A percentile compares a stretch with the other conserved stretches of the same genome.
phyloP scores from a whole-genome alignment of 1,140 invertebrate species.

The Papilio glaucus region DNA sequence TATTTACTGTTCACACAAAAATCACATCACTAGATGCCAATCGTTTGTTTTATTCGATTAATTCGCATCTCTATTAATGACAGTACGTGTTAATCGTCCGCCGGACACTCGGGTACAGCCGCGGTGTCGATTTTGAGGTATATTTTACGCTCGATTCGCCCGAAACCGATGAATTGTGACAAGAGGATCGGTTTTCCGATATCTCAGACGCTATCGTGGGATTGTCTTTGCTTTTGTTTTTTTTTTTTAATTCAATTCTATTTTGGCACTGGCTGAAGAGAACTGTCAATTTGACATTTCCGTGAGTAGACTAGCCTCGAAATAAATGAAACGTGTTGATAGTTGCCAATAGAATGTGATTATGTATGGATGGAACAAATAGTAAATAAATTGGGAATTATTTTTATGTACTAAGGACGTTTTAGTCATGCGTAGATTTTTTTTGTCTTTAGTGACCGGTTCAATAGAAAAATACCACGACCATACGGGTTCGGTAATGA shows the following conservation, averaged over 20 bases:
- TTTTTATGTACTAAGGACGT: too few relatives aligned
- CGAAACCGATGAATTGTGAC: slow-evolving; percentile 73
- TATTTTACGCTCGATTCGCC: slow-evolving; percentile 72
- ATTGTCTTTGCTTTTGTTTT: slow-evolving; percentile 50
- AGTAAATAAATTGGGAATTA: too few relatives aligned
- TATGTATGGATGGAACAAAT: too few relatives aligned
- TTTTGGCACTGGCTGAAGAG: background rate
- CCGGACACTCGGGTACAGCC: slow-evolving; percentile 57
- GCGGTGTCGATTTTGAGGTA: slow-evolving; percentile 72
- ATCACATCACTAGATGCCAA: slow-evolving; percentile 14
- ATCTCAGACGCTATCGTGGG: slow-evolving; percentile 69
- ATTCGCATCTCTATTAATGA: background rate
- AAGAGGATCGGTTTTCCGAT: slow-evolving; percentile 72
- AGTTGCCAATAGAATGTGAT: too few relatives aligned
- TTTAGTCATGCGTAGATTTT: too few relatives aligned
- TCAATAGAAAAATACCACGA: too few relatives aligned
- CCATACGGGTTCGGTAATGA: too few relatives aligned
- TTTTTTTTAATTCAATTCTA: background rate
- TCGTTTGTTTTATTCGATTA: background rate
- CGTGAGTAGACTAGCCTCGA: background rate
- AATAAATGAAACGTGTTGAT: too few relatives aligned
- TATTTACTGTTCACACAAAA: background rate
- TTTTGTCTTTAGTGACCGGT: too few relatives aligned
- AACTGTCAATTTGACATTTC: background rate
- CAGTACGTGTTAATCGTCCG: slow-evolving; percentile 62